Evolutionary conservation across 1,140 invertebrate genomes (phyloP), one percentile per base, ranked within the genome.

Genomic region (Hirudo medicinalis): DNA sequence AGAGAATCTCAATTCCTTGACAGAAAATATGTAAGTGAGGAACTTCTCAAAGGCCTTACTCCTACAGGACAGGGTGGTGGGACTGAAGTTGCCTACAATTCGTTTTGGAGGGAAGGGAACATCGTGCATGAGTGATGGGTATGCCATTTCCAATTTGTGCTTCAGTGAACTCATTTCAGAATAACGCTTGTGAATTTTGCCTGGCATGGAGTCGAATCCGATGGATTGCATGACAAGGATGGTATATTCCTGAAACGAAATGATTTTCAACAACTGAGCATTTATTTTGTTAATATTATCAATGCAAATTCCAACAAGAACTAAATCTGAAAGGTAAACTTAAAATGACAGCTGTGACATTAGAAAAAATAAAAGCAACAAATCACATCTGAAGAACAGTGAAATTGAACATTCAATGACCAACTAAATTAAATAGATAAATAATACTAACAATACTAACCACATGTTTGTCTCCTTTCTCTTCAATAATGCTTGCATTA

Each of bases 121-220:
- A 55, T 79, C 80, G 69, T 78, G 78, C 78, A 90, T 80, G 66
- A 86, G 76, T 20, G 81, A 63, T 8, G 88, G 86, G 80, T 85
- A 85, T 63, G 85, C 83, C 72, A 86, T 86, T 74, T 84, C 86
- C 3, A 91, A 79, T 5, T 82, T 79, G 75, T 85, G 84, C 79
- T 87, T 89, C 5, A 90, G 81, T 70, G 85, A 85, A 22, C 88
- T 81, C 80, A 90, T 90, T 76, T 91, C 87, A 11, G 89, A 89
- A 76, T 90, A 91, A 75, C 89, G 83, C 72, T 88, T 82, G 76
- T 89, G 86, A 49, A 90, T 85, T 43, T 85, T 84, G 0, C 86
- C 86, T 25, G 87, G 87, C 17, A 77, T 73, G 17, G 75, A 77
- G 36, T 82, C 79, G 3, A 79, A 67, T 11, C 77, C 57, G 29